phyloP scores from a whole-genome alignment of 2,888 invertebrate species.

The Drosophila kokeensis region DNA sequence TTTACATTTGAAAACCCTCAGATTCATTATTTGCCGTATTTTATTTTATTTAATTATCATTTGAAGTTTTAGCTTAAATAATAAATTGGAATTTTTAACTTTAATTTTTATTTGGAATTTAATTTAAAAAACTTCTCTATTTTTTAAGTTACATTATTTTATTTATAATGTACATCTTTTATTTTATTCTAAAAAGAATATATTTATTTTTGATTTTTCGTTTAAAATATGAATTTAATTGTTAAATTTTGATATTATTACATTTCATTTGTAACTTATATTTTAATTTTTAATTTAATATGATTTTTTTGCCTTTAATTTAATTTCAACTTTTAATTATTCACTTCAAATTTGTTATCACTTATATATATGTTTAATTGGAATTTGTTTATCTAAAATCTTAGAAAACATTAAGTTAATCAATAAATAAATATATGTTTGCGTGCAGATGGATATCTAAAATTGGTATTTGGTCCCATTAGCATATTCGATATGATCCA shows the following conservation, averaged over 20 bases:
- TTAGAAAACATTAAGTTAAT: not conserved
- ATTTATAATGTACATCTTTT: not conserved
- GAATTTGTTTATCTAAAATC: rapidly evolving
- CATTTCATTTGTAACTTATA: not conserved
- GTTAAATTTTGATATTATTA: too few species aligned
- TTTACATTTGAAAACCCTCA: not conserved
- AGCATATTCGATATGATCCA: constrained; percentile 57
- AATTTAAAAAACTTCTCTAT: too few species aligned
- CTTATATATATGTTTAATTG: too few species aligned
- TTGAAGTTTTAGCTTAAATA: not conserved
- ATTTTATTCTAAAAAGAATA: not conserved
- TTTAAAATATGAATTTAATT: not conserved
- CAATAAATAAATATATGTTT: not conserved
- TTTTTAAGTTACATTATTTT: not conserved
- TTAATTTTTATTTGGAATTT: not conserved
- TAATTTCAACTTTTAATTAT: not conserved
- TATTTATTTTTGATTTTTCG: not conserved
- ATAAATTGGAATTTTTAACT: not conserved
- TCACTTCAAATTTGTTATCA: too few species aligned
- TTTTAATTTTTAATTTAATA: not conserved
- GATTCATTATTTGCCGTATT: not conserved
- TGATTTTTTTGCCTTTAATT: not conserved
- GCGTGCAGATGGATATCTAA: not conserved
- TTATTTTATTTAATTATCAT: not conserved
- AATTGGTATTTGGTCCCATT: constrained; percentile 37